Evolutionary conservation across 2,888 invertebrate genomes (phyloP), one percentile per base, ranked within the genome.

Genomic region (Spodoptera picta): DNA sequence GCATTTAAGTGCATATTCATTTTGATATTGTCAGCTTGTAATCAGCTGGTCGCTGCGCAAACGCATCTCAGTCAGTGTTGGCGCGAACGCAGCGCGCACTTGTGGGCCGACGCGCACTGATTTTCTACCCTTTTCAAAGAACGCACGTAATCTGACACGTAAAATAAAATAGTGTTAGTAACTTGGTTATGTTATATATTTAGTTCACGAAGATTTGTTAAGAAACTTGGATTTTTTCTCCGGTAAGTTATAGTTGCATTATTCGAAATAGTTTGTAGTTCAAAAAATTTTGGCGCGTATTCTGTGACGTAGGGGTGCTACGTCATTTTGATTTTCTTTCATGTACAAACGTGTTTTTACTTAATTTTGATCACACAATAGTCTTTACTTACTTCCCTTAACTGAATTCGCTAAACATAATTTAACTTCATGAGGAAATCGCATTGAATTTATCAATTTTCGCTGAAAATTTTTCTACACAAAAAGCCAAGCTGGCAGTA

Each of bases 51-150:
- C 50, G 56, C 42, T 42, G 57, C 60, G 75, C 41, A 6, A 45
- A 79, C 83, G 83, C 84, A 78, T 84, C 86, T 86, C 86, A 87
- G 87, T 89, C 91, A 91, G 90, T 91, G 77, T 87, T 83, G 84
- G 88, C 87, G 89, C 87, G 88, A 86, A 87, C 89, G 85, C 82
- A 82, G 90, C 84, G 86, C 77, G 80, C 65, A 84, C 83, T 81
- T 55, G 80, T 77, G 79, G 86, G 75, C 62, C 71, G 79, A 69
- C 50, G 65, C 79, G 77, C 74, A 76, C 64, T 75, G 71, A 75
- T 77, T 79, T 86, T 80, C 75, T 83, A 81, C 81, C 77, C 73
- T 82, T 84, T 73, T 71, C 14, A 41, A 52, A 65, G 67, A 46
- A 62, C 53, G 66, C 75, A 80, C 75, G 69, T 65, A 74, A 65